Conservation (phyloP, 2,113 vertebrate genomes). For the Vicugna pacos region DNA sequence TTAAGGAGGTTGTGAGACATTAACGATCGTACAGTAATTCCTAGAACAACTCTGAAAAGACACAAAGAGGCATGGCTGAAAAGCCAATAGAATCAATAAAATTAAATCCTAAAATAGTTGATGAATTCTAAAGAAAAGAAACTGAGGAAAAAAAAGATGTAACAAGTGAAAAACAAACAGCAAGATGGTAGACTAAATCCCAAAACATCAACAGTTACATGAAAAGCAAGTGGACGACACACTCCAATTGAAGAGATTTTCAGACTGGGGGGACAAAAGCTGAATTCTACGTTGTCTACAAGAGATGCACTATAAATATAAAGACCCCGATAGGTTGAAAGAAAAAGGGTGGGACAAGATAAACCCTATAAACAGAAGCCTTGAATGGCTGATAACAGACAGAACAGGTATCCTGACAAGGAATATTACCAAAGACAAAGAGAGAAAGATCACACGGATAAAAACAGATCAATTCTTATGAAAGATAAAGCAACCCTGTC, state of each 20-base stretch:
- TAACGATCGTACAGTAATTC: not conserved
- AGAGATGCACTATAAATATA: not conserved
- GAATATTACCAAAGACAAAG: slow-evolving; percentile 22
- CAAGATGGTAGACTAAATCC: not conserved
- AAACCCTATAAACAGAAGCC: slow-evolving; percentile 25
- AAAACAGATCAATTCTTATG: slow-evolving; percentile 38
- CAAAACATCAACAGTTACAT: slow-evolving; percentile 20
- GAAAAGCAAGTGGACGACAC: slow-evolving; percentile 13
- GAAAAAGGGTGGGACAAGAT: not conserved
- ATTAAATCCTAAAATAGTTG: not conserved
- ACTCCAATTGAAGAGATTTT: not conserved
- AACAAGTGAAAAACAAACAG: not conserved
- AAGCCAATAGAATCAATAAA: not conserved
- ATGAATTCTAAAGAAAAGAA: not conserved
- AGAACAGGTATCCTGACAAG: slow-evolving; percentile 54
- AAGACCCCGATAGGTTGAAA: not conserved
- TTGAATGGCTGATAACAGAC: slow-evolving; percentile 29
- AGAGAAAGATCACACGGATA: slow-evolving; percentile 8
- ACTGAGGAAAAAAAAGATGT: not conserved
- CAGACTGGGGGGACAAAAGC: not conserved
- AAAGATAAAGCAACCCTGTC: not conserved
- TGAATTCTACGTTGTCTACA: not conserved
- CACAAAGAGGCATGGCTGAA: not conserved
- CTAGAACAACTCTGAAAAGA: not conserved
- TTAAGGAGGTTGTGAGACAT: not conserved